Conservation (phyloP, 2,797 vertebrate genomes). For the Gallirallus australis region DNA sequence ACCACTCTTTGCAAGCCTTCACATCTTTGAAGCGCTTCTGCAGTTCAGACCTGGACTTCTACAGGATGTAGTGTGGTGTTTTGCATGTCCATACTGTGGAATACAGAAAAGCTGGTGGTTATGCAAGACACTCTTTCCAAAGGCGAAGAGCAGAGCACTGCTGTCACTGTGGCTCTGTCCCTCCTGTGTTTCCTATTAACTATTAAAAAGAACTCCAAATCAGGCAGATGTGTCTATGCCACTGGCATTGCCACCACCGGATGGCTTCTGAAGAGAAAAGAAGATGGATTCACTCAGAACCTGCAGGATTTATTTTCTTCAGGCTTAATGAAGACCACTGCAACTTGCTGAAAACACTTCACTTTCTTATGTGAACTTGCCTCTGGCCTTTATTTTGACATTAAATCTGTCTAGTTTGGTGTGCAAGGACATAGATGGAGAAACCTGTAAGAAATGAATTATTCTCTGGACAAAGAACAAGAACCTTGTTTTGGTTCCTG, state of each 20-base stretch:
- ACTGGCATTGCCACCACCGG: fast-evolving
- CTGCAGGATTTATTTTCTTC: background rate
- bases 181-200: background rate
- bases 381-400: background rate
- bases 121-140: background rate
- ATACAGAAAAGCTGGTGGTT: fast-evolving
- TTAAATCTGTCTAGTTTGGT: background rate
- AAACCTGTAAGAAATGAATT: background rate
- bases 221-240: background rate
- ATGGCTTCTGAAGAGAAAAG: background rate
- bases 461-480: background rate
- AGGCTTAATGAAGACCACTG: background rate
- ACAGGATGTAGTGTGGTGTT: background rate
- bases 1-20: background rate
- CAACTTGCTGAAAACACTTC: background rate
- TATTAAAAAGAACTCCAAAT: background rate
- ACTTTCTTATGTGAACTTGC: background rate
- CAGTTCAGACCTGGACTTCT: background rate
- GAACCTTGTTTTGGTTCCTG: background rate
- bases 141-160: background rate
- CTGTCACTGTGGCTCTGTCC: fast-evolving
- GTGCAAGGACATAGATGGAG: fast-evolving
- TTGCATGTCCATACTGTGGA: fast-evolving
- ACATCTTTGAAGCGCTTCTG: background rate
- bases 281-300: background rate